A percentile compares a stretch with the other conserved stretches of the same genome.
phyloP scores from a whole-genome alignment of 2,888 invertebrate genomes.

The Tetragonula carbonaria region DNA sequence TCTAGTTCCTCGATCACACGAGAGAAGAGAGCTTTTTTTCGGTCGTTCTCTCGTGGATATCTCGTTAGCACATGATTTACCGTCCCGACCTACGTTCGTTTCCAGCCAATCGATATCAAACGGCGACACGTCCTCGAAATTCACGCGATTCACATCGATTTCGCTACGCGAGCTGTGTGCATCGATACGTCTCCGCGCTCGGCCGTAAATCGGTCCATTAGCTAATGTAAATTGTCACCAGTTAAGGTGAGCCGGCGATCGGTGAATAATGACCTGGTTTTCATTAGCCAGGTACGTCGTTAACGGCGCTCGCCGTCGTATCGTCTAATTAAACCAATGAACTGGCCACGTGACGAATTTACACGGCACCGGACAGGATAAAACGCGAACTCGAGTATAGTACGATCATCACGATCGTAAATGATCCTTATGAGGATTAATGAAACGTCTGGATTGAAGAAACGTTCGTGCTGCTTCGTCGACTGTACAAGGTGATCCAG shows the following conservation, averaged over 20 bases:
- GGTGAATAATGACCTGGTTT: slow-evolving; percentile 57
- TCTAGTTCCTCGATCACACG: neutral
- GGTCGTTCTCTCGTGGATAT: slow-evolving; percentile 1
- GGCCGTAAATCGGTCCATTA: slow-evolving; percentile 48
- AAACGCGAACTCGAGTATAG: neutral
- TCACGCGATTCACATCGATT: slow-evolving; percentile 39
- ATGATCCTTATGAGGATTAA: slow-evolving; percentile 8
- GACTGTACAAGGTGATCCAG: no score
- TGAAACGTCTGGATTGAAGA: no score
- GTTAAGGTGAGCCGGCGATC: slow-evolving; percentile 54
- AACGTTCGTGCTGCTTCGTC: no score
- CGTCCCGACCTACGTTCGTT: neutral
- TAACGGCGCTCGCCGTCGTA: slow-evolving; percentile 56
- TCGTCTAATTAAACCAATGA: slow-evolving; percentile 64
- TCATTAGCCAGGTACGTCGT: slow-evolving; percentile 52
- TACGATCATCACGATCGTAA: slow-evolving; percentile 22
- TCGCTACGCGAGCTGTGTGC: neutral
- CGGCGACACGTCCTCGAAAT: slow-evolving; percentile 24
- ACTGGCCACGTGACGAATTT: slow-evolving; percentile 43
- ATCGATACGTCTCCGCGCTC: slow-evolving; percentile 13
- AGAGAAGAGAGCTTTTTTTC: slow-evolving; percentile 1
- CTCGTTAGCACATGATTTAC: slow-evolving; percentile 47
- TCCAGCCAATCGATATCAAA: slow-evolving; percentile 18
- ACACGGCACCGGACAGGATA: no score
- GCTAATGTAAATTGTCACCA: slow-evolving; percentile 61